Conservation (phyloP, 2,888 invertebrate species). For the Orthosia gracilis region DNA sequence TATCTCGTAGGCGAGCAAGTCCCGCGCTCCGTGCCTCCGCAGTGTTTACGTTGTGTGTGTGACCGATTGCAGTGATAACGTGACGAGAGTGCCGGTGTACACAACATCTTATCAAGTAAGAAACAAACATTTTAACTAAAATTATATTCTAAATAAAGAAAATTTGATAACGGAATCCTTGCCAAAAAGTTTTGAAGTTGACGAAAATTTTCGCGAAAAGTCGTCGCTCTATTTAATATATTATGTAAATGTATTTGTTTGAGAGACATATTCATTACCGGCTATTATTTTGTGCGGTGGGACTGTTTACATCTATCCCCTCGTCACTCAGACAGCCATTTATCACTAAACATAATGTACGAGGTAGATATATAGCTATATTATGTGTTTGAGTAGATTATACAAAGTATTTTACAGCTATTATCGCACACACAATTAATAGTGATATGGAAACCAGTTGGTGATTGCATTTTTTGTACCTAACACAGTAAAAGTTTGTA, state of each 20-base stretch:
- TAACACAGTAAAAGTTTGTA: slow-evolving; percentile 16
- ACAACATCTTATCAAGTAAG: slow-evolving; percentile 73
- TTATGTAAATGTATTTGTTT: slow-evolving; percentile 48
- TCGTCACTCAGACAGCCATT: slow-evolving; percentile 30
- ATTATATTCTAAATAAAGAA: background rate
- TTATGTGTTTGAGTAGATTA: slow-evolving; percentile 41
- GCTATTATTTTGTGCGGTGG: slow-evolving; percentile 36
- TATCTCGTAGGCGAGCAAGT: slow-evolving; percentile 76
- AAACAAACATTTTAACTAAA: slow-evolving; percentile 35
- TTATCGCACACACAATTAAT: slow-evolving; percentile 60
- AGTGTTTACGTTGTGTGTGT: slow-evolving; percentile 80
- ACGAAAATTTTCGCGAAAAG: slow-evolving; percentile 25
- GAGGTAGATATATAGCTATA: slow-evolving; percentile 28
- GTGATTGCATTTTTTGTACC: slow-evolving; percentile 27
- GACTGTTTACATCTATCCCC: slow-evolving; percentile 52
- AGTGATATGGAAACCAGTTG: slow-evolving; percentile 59
- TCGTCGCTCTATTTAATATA: slow-evolving; percentile 48
- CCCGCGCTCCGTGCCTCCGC: slow-evolving; percentile 56
- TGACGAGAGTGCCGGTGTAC: slow-evolving; percentile 67
- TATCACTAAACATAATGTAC: slow-evolving; percentile 44
- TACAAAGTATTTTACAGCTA: slow-evolving; percentile 38
- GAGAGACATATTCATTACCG: slow-evolving; percentile 27
- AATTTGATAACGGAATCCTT: slow-evolving; percentile 3
- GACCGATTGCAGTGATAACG: slow-evolving; percentile 82
- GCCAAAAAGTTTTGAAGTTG: slow-evolving; percentile 58